Evolutionary conservation across 2,113 vertebrate genomes (phyloP), one percentile per base, ranked within the genome.

Genomic region (Tricholaema leucomelas): DNA sequence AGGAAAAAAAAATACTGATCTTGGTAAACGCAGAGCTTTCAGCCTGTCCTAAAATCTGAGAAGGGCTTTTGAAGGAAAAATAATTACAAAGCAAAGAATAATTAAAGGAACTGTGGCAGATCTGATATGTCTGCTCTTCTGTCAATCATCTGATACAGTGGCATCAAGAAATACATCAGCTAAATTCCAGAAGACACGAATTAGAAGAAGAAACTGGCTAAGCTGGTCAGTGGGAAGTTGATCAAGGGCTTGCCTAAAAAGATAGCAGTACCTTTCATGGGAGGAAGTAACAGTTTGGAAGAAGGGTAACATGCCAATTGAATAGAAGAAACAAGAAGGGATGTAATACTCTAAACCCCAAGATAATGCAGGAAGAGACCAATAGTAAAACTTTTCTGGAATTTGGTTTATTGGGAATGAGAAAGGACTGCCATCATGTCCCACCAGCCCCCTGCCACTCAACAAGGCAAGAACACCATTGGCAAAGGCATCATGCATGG

Each of bases 381-480:
- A 50, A 2, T 3, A 42, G 44, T 30, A 23, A 19, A 14, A 76
- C 31, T 56, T 9, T 21, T 25, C 60, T 46, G 42, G 46, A 54
- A 88, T 76, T 3, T 76, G 38, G 18, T 70, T 63, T 6, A 12
- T 0, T 16, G 67, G 50, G 25, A 28, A 19, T 0, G 2, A 46
- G 72, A 31, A 25, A 31, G 55, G 19, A 46, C 48, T 2, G 50
- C 59, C 6, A 15, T 74, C n/a, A 2, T 0, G 7, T 15, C 77
- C 52, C 69, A 65, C 2, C 66, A 33, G 33, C 52, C 71, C 60
- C 73, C 33, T 24, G 35, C 10, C 0, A 3, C 59, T 1, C 0
- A 35, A 48, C 52, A 8, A 17, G 56, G 14, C 60, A 23, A 36
- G 30, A 31, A 10, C 0, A 0, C 46, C 1, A 0, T 4, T 0